Conservation (phyloP, 1,140 invertebrate species). For the Sitophilus oryzae region DNA sequence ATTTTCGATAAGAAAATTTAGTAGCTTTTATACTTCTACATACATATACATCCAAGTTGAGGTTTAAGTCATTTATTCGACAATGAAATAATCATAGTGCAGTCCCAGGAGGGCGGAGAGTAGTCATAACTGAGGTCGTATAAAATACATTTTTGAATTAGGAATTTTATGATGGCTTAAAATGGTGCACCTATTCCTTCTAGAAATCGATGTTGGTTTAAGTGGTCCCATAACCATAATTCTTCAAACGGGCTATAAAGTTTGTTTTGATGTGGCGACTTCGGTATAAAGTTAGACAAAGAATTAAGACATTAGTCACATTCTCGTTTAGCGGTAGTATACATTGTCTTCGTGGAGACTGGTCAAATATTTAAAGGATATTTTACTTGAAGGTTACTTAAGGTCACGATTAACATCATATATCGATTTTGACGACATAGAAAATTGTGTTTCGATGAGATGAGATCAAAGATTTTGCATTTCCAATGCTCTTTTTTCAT, state of each 20-base stretch:
- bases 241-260: constrained; percentile 13
- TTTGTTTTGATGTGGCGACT: constrained; percentile 10
- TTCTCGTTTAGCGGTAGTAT: not conserved
- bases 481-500: too few species aligned
- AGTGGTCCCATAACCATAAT: constrained; percentile 10
- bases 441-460: too few species aligned
- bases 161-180: constrained; percentile 19
- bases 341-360: not conserved
- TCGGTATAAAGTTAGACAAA: not conserved
- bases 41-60: not conserved
- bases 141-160: constrained; percentile 26
- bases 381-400: too few species aligned
- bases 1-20: not conserved
- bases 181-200: constrained; percentile 21
- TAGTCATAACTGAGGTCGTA: constrained; percentile 16
- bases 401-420: too few species aligned
- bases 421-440: too few species aligned
- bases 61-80: constrained; percentile 3
- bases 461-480: too few species aligned
- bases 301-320: not conserved
- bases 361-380: too few species aligned
- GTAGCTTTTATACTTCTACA: not conserved
- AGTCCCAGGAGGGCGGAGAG: not conserved
- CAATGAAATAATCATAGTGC: constrained; percentile 14
- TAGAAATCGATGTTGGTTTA: constrained; percentile 12